Evolutionary conservation across 2,888 invertebrate genomes (phyloP).

Genomic region (Emmelina monodactyla): DNA sequence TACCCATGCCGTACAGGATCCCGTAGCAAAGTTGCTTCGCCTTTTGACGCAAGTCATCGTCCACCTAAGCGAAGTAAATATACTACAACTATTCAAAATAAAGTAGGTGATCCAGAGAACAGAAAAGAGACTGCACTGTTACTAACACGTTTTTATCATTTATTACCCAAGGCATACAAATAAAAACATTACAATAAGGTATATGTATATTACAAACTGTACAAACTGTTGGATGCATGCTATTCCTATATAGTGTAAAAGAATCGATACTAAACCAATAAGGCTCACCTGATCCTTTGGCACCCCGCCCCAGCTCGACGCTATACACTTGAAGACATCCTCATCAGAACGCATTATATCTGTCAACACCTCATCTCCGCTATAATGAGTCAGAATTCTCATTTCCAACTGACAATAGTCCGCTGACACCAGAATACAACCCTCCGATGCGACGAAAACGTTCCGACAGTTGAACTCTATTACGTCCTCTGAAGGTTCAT

Average conservation of each 20-base stretch:
- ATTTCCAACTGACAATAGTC: constrained; percentile 98
- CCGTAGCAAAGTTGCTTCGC: constrained; percentile 96
- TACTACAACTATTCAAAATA: no score
- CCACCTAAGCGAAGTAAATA: constrained; percentile 66
- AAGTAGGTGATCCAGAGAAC: no score
- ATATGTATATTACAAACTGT: no score
- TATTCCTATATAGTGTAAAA: no score
- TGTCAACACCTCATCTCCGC: constrained; percentile 75
- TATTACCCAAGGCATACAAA: no score
- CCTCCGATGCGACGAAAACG: constrained; percentile 70
- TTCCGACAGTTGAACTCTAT: constrained; percentile 71
- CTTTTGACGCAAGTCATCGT: constrained; percentile 79
- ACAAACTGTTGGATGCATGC: no score
- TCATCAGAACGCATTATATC: constrained; percentile 70
- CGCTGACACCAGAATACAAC: constrained; percentile 80
- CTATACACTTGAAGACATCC: constrained; percentile 87
- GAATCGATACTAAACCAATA: no score
- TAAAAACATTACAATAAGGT: no score
- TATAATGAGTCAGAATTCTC: constrained; percentile 90
- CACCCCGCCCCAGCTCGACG: constrained; percentile 83
- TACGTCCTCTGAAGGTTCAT: constrained; percentile 25
- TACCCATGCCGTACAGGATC: constrained; percentile 97
- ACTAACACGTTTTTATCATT: no score
- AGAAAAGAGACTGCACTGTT: no score
- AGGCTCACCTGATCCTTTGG: constrained; percentile 69